Evolutionary conservation across 2,797 vertebrate genomes (phyloP).

Genomic region (Urophycis tenuis): DNA sequence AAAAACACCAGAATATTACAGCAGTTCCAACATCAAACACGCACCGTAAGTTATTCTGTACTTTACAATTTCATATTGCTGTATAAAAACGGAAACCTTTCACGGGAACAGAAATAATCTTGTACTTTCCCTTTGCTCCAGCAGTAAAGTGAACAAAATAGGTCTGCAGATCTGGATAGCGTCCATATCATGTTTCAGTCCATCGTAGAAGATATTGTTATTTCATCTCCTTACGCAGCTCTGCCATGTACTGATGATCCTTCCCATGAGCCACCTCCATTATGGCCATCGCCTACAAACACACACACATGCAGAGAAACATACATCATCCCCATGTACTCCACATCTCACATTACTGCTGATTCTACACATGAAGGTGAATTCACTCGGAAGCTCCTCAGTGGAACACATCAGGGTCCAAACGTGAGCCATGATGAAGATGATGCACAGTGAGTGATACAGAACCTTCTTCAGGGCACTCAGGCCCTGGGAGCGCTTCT

Average conservation of each 20-base stretch:
- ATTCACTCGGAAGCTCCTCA: no score
- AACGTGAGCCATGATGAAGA: no score
- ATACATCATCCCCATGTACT: neutral
- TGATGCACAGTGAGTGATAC: neutral
- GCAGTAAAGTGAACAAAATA: conserved; percentile 15
- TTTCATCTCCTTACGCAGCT: conserved; percentile 79
- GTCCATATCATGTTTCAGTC: neutral
- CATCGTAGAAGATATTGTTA: conserved; percentile 31
- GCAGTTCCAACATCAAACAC: neutral
- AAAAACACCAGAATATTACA: no score
- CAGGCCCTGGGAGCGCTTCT: conserved; percentile 65
- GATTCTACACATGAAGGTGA: neutral
- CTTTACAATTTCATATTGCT: neutral
- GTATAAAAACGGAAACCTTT: neutral
- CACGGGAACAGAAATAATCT: neutral
- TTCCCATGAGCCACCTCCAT: conserved; percentile 94
- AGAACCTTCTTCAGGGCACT: conserved; percentile 82
- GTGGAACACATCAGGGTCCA: neutral
- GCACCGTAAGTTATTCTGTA: neutral
- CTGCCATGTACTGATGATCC: conserved; percentile 83
- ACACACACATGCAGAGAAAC: conserved; percentile 17
- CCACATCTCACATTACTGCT: neutral
- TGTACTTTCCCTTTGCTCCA: neutral
- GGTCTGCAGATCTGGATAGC: conserved; percentile 23
- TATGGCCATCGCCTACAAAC: conserved; percentile 80